Base-by-base conservation (phyloP, 37 sponge, comb jelly and placozoan genomes). In the Chondrilla cf. caribensis region DNA sequence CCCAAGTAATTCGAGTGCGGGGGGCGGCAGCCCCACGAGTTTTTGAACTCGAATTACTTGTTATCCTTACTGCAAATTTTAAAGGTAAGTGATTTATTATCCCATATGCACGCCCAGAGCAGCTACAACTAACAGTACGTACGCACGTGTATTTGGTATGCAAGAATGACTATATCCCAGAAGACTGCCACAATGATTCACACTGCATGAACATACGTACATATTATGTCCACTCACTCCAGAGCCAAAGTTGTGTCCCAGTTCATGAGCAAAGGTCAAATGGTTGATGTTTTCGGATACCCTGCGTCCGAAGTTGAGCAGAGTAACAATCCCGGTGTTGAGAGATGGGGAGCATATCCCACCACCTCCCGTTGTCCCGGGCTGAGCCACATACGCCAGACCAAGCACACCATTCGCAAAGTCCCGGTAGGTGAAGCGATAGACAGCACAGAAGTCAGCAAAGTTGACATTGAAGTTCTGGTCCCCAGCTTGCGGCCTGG, bases 191-290 rank as follows among this genome's bases (percentile, higher is more conserved):
- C n/a, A n/a, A n/a, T n/a, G n/a, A n/a, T n/a, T n/a, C n/a, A n/a
- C n/a, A n/a, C n/a, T n/a, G n/a, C n/a, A n/a, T n/a, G n/a, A n/a
- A n/a, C n/a, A n/a, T n/a, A n/a, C n/a, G n/a, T n/a, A n/a, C n/a
- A n/a, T n/a, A n/a, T n/a, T n/a, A n/a, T n/a, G n/a, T n/a, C n/a
- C 51, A 78, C 88, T 87, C 72, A 93, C 93, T 38, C 85, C 83
- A 40, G 97, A 94, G 0, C 97, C 97, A 83, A 97, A 94, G 86
- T 97, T 97, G 76, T 97, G 97, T 47, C 97, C 97, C 29, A 89
- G 84, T 78, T 97, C 95, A 75, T 97, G 97, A 80, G 97, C 93
- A 70, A 97, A 88, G 0, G 97, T 97, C 26, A 97, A 79, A 4
- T 59, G 77, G 29, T 88, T 68, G 24, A 94, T 86, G 6, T 54